These are phyloP conservation scores for Cosmia trapezina DNA, from an alignment of 2,888 invertebrate genomes.

Conservation along the genomic window DNA sequence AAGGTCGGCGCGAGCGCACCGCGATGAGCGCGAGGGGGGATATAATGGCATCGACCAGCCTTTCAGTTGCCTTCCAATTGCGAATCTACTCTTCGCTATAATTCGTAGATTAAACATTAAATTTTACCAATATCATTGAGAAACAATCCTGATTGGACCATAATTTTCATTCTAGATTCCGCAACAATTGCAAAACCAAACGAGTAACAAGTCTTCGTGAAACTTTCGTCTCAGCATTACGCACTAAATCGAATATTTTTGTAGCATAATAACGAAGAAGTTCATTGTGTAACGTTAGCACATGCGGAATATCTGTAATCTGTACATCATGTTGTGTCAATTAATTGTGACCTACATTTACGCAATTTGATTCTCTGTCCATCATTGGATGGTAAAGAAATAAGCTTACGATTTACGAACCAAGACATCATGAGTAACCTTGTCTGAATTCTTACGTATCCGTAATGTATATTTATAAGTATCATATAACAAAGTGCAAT, in stretches of 20 bases:
- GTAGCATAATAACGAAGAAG: constrained; percentile 37
- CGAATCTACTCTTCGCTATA: constrained; percentile 57
- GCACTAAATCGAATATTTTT: constrained; percentile 47
- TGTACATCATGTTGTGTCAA: constrained; percentile 57
- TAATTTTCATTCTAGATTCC: constrained; percentile 35
- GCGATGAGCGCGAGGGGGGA: constrained; percentile 44
- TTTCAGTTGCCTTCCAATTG: constrained; percentile 65
- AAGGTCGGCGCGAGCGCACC: constrained; percentile 71
- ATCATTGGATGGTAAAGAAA: constrained; percentile 34
- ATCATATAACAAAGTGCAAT: constrained; percentile 5
- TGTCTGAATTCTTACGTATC: constrained; percentile 30
- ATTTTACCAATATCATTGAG: constrained; percentile 36
- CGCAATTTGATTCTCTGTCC: constrained; percentile 41
- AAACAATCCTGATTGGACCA: constrained; percentile 33
- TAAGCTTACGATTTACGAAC: constrained; percentile 8
- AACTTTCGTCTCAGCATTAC: constrained; percentile 45
- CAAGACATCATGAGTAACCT: constrained; percentile 35
- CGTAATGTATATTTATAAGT: constrained; percentile 19
- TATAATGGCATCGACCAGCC: constrained; percentile 42
- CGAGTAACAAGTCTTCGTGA: constrained; percentile 21
- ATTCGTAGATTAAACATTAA: constrained; percentile 45
- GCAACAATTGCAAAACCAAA: constrained; percentile 45
- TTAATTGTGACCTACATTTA: constrained; percentile 61
- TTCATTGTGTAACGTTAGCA: constrained; percentile 47
- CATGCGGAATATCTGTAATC: constrained; percentile 48